Base-by-base conservation (phyloP, 2,113 vertebrate genomes). In the Eonycteris spelaea region DNA sequence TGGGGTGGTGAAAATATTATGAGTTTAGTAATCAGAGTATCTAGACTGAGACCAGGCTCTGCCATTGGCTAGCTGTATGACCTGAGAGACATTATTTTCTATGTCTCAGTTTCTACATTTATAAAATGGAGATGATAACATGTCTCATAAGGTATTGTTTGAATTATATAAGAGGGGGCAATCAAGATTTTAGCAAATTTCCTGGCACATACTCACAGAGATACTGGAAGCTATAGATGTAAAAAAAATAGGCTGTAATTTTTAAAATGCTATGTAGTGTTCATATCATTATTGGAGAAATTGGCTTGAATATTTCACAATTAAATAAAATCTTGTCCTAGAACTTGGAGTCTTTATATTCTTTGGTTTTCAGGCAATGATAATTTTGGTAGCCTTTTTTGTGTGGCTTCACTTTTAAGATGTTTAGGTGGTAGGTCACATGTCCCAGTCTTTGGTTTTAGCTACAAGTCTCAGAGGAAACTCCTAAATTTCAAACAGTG, bases 171-270 rank as follows among this genome's bases (percentile, higher is more conserved):
- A 75, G 22, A 65, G 12, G 80, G 63, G 2, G 10, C 57, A 92
- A 59, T 92, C 28, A 75, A 63, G 30, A 67, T 86, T 93, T 96
- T 83, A 93, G n/a, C 24, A 57, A 86, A 88, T 21, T 45, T 89
- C 21, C 43, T 45, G 24, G 53, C 3, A 87, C 16, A 59, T 6
- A 15, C 26, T 59, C n/a, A 73, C 24, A 90, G 68, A 94, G 8
- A 67, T 75, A 80, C 10, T 12, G 53, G 28, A 96, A 90, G 16
- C 86, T 78, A 13, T 30, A 9, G 2, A 8, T 73, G 3, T 57
- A 15, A 80, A 80, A 80, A 40, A 95, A 96, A 68, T 19, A 26
- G 30, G 18, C 12, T 84, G 2, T 78, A 55, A 14, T 4, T 90
- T 78, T 85, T 63, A 30, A 63, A 91, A 67, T 71, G 16, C 35